Conservation (phyloP, 2,113 vertebrate genomes). For the Sapajus apella region DNA sequence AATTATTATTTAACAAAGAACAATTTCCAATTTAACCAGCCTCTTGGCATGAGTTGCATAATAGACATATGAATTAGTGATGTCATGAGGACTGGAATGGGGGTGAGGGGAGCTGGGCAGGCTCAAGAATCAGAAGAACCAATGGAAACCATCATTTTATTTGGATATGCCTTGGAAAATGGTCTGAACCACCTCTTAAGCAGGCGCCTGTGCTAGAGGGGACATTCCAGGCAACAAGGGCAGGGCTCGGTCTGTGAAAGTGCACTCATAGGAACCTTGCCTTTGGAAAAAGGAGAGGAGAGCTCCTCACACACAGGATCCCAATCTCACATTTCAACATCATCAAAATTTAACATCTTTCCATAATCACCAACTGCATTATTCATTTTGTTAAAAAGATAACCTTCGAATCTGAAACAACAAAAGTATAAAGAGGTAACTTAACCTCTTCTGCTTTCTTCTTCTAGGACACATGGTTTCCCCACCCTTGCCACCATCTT, state of each 20-base stretch:
- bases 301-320: not conserved
- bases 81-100: not conserved
- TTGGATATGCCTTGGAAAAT: not conserved
- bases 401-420: slow-evolving; percentile 37
- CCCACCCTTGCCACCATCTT: not conserved
- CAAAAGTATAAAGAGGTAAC: slow-evolving; percentile 32
- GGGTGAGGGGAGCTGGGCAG: not conserved
- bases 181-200: not conserved
- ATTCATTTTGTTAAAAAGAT: slow-evolving; percentile 59
- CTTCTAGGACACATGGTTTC: not conserved
- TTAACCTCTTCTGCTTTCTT: not conserved
- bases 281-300: slow-evolving; percentile 5
- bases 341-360: slow-evolving; percentile 64
- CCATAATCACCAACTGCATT: slow-evolving; percentile 36
- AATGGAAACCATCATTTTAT: not conserved
- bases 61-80: not conserved
- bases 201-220: not conserved
- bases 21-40: slow-evolving; percentile 50
- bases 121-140: not conserved
- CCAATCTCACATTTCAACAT: slow-evolving; percentile 38
- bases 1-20: not conserved
- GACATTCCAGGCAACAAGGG: not conserved
- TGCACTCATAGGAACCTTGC: not conserved
- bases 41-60: not conserved
- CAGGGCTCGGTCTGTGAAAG: not conserved